These are phyloP conservation scores for Chelonus formosanus DNA, from an alignment of 2,888 invertebrate genomes.

Conservation along the genomic window DNA sequence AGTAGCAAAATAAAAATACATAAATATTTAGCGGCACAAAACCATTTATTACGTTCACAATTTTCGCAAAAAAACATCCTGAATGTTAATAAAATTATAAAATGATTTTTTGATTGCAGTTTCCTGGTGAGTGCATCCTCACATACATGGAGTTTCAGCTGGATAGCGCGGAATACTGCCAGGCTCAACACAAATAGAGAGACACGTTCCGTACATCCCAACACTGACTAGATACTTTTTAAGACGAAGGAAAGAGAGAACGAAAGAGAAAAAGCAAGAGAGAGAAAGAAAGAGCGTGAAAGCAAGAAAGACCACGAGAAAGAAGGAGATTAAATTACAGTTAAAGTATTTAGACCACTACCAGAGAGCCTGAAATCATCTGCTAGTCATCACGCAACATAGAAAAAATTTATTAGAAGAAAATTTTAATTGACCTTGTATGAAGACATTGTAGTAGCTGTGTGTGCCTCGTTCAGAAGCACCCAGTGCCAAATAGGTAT, in stretches of 20 bases:
- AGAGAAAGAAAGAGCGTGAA: slow-evolving; percentile 14
- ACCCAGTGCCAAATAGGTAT: slow-evolving; percentile 60
- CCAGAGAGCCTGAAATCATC: slow-evolving; percentile 44
- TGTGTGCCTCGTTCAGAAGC: slow-evolving; percentile 55
- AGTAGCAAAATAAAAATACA: no score
- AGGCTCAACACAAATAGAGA: slow-evolving; percentile 96
- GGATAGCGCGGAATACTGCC: slow-evolving; percentile 98
- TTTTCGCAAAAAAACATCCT: no score
- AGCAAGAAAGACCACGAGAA: slow-evolving; percentile 11
- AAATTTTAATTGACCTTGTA: slow-evolving; percentile 54
- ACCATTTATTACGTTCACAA: no score
- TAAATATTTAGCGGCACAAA: no score
- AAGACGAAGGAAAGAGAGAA: slow-evolving; percentile 25
- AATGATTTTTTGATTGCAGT: slow-evolving; percentile 69
- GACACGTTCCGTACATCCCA: slow-evolving; percentile 51
- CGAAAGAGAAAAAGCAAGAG: slow-evolving; percentile 19
- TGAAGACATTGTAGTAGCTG: slow-evolving; percentile 54
- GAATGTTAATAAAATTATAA: not conserved
- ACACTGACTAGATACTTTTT: slow-evolving; percentile 45
- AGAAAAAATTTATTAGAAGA: slow-evolving; percentile 57
- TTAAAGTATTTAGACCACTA: slow-evolving; percentile 12
- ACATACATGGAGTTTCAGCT: slow-evolving; percentile 98
- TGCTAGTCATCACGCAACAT: slow-evolving; percentile 59
- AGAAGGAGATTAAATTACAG: slow-evolving; percentile 20
- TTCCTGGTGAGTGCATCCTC: slow-evolving; percentile 87